phyloP scores from a whole-genome alignment of 2,888 invertebrate species.

The Ceratothoa steindachneri region DNA sequence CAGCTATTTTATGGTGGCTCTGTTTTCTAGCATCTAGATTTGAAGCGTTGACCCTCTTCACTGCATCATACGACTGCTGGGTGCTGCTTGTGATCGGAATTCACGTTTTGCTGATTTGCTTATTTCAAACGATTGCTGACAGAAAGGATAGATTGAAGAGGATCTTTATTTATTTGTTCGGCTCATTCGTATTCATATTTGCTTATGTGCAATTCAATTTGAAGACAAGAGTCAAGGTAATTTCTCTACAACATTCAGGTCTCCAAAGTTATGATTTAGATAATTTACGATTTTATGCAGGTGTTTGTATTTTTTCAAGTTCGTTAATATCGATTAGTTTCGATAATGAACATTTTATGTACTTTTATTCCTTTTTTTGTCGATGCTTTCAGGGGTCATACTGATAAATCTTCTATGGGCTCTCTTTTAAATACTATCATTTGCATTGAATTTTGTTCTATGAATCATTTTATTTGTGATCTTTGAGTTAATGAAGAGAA shows the following conservation, averaged over 20 bases:
- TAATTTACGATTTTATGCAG: too few species aligned
- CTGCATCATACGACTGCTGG: conserved; percentile 25
- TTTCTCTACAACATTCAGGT: too few species aligned
- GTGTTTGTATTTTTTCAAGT: too few species aligned
- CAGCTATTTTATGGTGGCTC: conserved; percentile 33
- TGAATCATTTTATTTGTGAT: too few species aligned
- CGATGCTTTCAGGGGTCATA: too few species aligned
- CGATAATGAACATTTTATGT: not conserved
- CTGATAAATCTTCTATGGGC: too few species aligned
- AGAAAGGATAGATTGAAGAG: conserved; percentile 17
- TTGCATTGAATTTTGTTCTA: too few species aligned
- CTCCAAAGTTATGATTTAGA: too few species aligned
- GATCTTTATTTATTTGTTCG: conserved; percentile 37
- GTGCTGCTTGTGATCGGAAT: conserved; percentile 29
- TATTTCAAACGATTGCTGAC: conserved; percentile 33
- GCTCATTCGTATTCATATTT: conserved; percentile 37
- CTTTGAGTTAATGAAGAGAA: too few species aligned
- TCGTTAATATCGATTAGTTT: too few species aligned
- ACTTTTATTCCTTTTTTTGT: too few species aligned
- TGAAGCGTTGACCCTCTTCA: conserved; percentile 35
- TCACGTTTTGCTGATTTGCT: conserved; percentile 33
- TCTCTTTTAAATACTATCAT: too few species aligned
- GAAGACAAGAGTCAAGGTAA: conserved; percentile 37
- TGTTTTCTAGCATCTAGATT: conserved; percentile 31
- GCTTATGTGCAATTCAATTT: conserved; percentile 40